phyloP scores from a whole-genome alignment of 2,888 invertebrate genomes.

The Megastigmus dorsalis region DNA sequence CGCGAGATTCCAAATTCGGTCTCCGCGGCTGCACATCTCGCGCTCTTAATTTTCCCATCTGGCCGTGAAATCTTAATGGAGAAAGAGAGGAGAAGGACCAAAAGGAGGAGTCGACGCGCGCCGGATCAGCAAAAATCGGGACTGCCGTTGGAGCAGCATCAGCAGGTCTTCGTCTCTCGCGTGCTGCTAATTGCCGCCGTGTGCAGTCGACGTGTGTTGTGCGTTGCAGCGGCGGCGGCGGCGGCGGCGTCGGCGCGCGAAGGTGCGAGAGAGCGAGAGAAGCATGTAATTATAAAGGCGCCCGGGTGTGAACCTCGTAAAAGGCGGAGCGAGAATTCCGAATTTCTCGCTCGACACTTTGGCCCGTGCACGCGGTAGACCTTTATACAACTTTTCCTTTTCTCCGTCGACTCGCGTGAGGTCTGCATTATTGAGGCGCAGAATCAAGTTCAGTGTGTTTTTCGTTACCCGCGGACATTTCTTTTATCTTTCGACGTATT shows the following conservation, averaged over 20 bases:
- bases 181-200: conserved; percentile 50
- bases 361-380: too few relatives aligned
- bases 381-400: not conserved
- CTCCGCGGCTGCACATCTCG: too few relatives aligned
- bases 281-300: conserved; percentile 35
- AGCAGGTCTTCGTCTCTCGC: too few relatives aligned
- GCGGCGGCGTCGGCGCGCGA: too few relatives aligned
- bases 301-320: conserved; percentile 21
- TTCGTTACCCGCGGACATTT: too few relatives aligned
- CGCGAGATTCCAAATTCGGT: too few relatives aligned
- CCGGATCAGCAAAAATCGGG: not conserved
- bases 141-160: too few relatives aligned
- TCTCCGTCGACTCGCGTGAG: not conserved
- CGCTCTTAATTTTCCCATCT: too few relatives aligned
- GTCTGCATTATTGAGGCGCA: conserved; percentile 26
- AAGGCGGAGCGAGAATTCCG: conserved; percentile 31
- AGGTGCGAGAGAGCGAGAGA: not conserved
- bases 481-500: not conserved
- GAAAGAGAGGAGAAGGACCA: not conserved
- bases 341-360: conserved; percentile 13
- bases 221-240: too few relatives aligned
- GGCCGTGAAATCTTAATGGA: conserved; percentile 1
- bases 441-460: too few relatives aligned
- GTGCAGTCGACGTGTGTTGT: not conserved
- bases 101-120: not conserved